Evolutionary conservation across 2,888 invertebrate species (phyloP), one percentile per base, ranked within the genome.

Genomic region (Archips xylosteana): DNA sequence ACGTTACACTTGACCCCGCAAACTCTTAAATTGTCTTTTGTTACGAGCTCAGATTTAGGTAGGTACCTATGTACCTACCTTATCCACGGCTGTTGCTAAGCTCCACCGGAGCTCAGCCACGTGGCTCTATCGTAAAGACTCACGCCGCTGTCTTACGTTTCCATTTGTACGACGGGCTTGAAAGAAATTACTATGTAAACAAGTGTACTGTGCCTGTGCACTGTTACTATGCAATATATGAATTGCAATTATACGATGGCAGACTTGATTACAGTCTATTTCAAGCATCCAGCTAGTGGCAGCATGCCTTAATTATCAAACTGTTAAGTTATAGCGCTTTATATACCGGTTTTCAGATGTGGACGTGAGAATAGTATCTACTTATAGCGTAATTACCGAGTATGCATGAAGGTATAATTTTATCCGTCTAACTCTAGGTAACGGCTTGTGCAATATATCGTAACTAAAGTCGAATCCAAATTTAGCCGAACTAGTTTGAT

Each of bases 1-100:
- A 83, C 90, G 83, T 83, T 88, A 89, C 89, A 91, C 90, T 92
- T 93, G 92, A 92, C 91, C 92, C 87, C 89, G 83, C 87, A 87
- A 88, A 87, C 88, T 88, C 85, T 87, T 87, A 84, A 90, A 90
- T 91, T 89, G 87, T 88, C 85, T 86, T 86, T 85, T 86, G 87
- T 87, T 88, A 87, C 87, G 89, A 71, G 70, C 71, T 39, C 69
- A 62, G 73, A 75, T 66, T 75, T 68, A 63, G 63, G 71, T 74
- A 45, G 45, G 45, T 45, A 45, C 45, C 10, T 12, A 62, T 39
- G 49, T 89, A 87, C 88, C 84, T 89, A 87, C 88, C 86, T 89
- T 87, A 86, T 80, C 81, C 13, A 78, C 70, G 73, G 79, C 81
- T 83, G 85, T 85, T 83, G 82, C 84, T 85, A 83, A 82, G 83